phyloP scores from a whole-genome alignment of 2,888 invertebrate species.

The Lathronympha strigana region DNA sequence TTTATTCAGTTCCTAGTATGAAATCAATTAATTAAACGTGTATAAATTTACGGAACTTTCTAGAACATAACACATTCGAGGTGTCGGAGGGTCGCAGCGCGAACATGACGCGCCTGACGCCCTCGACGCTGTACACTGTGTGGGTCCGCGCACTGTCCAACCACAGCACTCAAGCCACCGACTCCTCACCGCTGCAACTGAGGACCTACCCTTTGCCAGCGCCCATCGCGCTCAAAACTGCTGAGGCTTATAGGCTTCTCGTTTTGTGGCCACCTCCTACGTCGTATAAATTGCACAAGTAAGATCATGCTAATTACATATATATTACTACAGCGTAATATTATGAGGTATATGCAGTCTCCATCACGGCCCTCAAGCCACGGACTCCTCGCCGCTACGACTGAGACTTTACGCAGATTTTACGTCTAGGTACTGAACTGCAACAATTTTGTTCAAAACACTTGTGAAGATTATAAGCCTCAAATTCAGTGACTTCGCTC shows the following conservation, averaged over 20 bases:
- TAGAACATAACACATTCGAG: slow-evolving; percentile 75
- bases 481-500: no score
- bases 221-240: slow-evolving; percentile 79
- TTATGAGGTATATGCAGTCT: no score
- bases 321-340: no score
- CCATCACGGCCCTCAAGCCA: no score
- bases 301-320: slow-evolving; percentile 44
- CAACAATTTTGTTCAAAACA: no score
- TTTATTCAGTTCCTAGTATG: no score
- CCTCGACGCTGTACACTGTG: slow-evolving; percentile 88
- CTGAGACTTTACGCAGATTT: no score
- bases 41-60: slow-evolving; percentile 10
- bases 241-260: slow-evolving; percentile 80
- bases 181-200: slow-evolving; percentile 85
- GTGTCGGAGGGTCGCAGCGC: slow-evolving; percentile 71
- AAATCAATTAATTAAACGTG: neutral
- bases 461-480: no score
- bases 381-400: no score
- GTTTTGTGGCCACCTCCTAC: slow-evolving; percentile 87
- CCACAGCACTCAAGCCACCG: slow-evolving; percentile 84
- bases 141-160: slow-evolving; percentile 91
- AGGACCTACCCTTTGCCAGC: slow-evolving; percentile 89
- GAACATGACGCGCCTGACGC: slow-evolving; percentile 85
- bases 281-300: slow-evolving; percentile 62
- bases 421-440: no score